Evolutionary conservation across 2,888 invertebrate species (phyloP).

Genomic region (Cetonia aurata): DNA sequence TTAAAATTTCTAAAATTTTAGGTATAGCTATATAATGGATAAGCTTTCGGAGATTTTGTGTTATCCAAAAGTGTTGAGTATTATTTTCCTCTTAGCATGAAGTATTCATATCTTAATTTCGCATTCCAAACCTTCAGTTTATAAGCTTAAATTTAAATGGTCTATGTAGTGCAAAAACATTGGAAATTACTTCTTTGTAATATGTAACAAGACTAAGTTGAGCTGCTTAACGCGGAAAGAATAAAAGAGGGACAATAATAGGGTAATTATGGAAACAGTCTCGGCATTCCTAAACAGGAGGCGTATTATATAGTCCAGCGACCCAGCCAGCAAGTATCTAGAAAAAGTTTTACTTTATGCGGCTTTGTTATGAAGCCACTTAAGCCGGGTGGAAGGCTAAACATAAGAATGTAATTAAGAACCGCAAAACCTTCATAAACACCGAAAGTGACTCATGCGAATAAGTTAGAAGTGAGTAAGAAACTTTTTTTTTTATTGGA

Average conservation of each 20-base stretch:
- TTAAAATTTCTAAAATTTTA: too few relatives aligned
- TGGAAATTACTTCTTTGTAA: not conserved
- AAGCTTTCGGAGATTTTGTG: too few relatives aligned
- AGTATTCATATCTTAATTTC: too few relatives aligned
- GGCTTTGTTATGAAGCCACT: conserved; percentile 43
- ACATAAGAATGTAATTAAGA: conserved; percentile 41
- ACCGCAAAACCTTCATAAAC: conserved; percentile 37
- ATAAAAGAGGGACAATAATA: conserved; percentile 24
- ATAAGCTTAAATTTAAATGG: too few relatives aligned
- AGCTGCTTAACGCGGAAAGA: not conserved
- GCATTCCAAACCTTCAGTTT: too few relatives aligned
- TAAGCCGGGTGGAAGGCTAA: conserved; percentile 36
- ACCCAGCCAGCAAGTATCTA: conserved; percentile 15
- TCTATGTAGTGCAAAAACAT: not conserved
- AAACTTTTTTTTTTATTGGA: conserved; percentile 23
- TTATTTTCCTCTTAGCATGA: too few relatives aligned
- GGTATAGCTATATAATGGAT: too few relatives aligned
- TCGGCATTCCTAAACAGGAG: conserved; percentile 21
- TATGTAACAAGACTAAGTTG: conserved; percentile 9
- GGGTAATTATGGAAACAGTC: conserved; percentile 37
- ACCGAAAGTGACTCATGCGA: conserved; percentile 36
- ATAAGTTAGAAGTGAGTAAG: conserved; percentile 15
- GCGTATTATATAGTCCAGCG: conserved; percentile 29
- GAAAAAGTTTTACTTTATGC: conserved; percentile 41
- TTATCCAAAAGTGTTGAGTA: too few relatives aligned